These are phyloP conservation scores for Zenarchopterus dispar DNA, from an alignment of 2,797 vertebrate species.

Conservation along the genomic window DNA sequence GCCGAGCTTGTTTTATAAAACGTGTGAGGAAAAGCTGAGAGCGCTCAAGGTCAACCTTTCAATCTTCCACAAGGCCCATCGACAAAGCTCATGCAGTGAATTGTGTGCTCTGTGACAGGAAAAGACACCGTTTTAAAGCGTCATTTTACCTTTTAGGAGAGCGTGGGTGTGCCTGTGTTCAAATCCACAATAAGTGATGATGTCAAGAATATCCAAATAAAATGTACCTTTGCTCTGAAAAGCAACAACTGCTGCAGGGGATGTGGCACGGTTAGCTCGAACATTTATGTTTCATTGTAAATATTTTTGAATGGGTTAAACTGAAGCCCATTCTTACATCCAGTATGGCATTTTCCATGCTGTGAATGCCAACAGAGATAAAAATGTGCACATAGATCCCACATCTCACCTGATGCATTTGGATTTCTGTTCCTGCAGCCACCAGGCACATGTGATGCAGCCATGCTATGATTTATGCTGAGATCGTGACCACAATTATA, in stretches of 20 bases:
- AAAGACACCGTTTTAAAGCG: neutral
- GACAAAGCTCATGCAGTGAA: constrained; percentile 26
- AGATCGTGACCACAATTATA: constrained; percentile 82
- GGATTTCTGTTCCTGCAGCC: constrained; percentile 14
- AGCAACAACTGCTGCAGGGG: neutral
- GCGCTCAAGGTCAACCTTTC: constrained; percentile 59
- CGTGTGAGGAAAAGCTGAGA: constrained; percentile 48
- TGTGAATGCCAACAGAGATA: constrained; percentile 4
- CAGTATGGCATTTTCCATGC: constrained; percentile 15
- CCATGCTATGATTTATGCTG: constrained; percentile 64
- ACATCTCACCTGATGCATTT: constrained; percentile 37
- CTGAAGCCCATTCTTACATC: constrained; percentile 7
- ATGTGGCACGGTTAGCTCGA: neutral
- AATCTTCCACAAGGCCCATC: constrained; percentile 29
- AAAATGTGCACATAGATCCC: constrained; percentile 27
- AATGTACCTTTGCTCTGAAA: neutral
- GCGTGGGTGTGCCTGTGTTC: constrained; percentile 16
- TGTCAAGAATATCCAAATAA: neutral
- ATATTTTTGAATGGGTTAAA: neutral
- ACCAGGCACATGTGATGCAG: constrained; percentile 44
- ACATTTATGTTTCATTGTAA: neutral
- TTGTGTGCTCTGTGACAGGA: constrained; percentile 12
- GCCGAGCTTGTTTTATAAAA: constrained; percentile 56
- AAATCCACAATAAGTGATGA: neutral
- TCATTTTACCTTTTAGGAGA: neutral